A percentile compares a stretch with the other conserved stretches of the same genome.
These are phyloP conservation scores for Tautogolabrus adspersus DNA, from an alignment of 2,113 vertebrate genomes.

Conservation along the genomic window DNA sequence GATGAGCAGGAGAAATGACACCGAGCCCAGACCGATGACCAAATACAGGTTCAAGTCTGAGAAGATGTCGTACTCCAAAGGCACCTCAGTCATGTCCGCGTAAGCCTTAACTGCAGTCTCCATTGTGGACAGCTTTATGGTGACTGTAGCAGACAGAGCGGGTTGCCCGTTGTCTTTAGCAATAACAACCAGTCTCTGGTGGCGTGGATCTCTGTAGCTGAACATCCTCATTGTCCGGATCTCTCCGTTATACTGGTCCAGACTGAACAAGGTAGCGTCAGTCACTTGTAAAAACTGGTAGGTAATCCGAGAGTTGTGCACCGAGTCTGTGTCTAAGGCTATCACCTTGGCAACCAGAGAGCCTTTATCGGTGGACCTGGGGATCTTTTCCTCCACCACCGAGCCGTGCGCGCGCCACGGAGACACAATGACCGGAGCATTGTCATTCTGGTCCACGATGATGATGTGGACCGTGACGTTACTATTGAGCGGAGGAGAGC, in stretches of 20 bases:
- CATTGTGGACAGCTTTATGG: conserved; percentile 74
- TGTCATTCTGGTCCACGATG: conserved; percentile 86
- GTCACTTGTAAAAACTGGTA: conserved; percentile 83
- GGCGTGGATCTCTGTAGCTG: conserved; percentile 78
- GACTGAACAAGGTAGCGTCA: conserved; percentile 80
- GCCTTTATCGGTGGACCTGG: conserved; percentile 79
- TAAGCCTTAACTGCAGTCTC: conserved; percentile 57
- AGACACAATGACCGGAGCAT: conserved; percentile 80
- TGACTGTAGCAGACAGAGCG: conserved; percentile 82
- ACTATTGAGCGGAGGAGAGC: conserved; percentile 79
- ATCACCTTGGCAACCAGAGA: conserved; percentile 82
- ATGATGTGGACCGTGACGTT: conserved; percentile 84
- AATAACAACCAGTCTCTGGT: conserved; percentile 80
- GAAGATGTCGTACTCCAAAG: conserved; percentile 69
- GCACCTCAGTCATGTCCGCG: conserved; percentile 80
- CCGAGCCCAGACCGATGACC: conserved; percentile 80
- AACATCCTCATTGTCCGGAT: conserved; percentile 84
- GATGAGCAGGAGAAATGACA: conserved; percentile 81
- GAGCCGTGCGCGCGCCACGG: conserved; percentile 82
- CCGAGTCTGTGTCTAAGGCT: conserved; percentile 77
- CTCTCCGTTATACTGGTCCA: conserved; percentile 74
- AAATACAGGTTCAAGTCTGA: conserved; percentile 68
- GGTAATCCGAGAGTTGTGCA: conserved; percentile 82
- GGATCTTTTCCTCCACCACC: conserved; percentile 70
- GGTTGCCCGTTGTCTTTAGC: conserved; percentile 83